A percentile compares a stretch with the other conserved stretches of the same genome.
Evolutionary conservation across 1,140 invertebrate genomes (phyloP).

Genomic region (Gryllus bimaculatus): DNA sequence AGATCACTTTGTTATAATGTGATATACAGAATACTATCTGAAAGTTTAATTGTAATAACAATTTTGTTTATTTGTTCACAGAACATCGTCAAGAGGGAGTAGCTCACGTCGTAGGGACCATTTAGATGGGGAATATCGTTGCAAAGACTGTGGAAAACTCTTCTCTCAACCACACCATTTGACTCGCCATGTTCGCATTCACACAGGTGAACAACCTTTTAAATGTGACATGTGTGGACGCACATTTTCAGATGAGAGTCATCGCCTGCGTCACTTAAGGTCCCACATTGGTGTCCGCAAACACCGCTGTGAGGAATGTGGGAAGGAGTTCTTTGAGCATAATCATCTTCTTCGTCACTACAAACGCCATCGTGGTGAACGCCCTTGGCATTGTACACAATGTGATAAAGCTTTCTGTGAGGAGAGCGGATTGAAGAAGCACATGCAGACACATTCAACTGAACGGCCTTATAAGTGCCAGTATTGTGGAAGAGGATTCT

Average conservation of each 20-base stretch:
- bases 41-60: too few relatives aligned
- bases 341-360: neutral
- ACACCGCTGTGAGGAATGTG: slow-evolving; percentile 26
- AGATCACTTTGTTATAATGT: too few relatives aligned
- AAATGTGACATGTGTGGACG: slow-evolving; percentile 30
- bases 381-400: neutral
- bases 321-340: neutral
- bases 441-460: slow-evolving; percentile 6
- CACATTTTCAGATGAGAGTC: slow-evolving; percentile 30
- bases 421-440: neutral
- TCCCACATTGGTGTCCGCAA: slow-evolving; percentile 40
- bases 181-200: slow-evolving; percentile 33
- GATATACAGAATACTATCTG: too few relatives aligned
- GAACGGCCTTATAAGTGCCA: slow-evolving; percentile 7
- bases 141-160: neutral
- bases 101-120: neutral
- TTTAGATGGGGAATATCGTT: neutral
- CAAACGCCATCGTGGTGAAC: neutral
- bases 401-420: neutral
- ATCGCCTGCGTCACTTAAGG: slow-evolving; percentile 26
- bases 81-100: too few relatives aligned
- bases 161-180: neutral
- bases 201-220: slow-evolving; percentile 35
- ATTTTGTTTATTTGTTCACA: too few relatives aligned
- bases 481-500: neutral